Base-by-base conservation (phyloP, 2,797 vertebrate species). In the Nyctalus aviator region DNA sequence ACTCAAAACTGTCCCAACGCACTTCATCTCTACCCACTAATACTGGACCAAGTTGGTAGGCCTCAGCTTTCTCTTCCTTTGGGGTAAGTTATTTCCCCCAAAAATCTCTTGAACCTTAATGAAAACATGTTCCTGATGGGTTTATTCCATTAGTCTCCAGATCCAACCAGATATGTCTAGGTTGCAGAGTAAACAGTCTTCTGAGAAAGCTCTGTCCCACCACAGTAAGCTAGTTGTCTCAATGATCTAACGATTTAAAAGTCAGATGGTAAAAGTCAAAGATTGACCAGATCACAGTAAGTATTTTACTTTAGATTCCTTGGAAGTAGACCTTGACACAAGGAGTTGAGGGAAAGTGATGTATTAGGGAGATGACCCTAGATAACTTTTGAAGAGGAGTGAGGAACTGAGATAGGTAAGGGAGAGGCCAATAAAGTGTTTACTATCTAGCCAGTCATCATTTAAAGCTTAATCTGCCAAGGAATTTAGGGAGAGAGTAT, bases 1-100 rank as follows among this genome's bases (percentile, higher is more conserved):
- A 15, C 57, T 96, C 68, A 66, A 23, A 73, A 62, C 75, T 69
- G 46, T 37, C 37, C 57, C 32, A 71, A 30, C 17, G 23, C 23
- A 41, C 48, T 73, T 66, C 8, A 25, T 94, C 5, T 64, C 72
- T 25, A 86, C 10, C 71, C 18, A 86, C 13, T 23, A 78, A 57
- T 23, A 35, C 46, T 27, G 46, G n/a, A 66, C 18, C 6, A 71
- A 23, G 6, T 66, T 88, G 37, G 6, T 79, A 84, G 75, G 15
- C 62, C 50, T 95, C 81, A 78, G 21, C 18, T 83, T 25, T 84
- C 72, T 89, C 66, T 77, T 90, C 44, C 84, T 57, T 46, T 66
- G 81, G 9, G 30, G 9, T 59, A 81, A 86, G 48, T 79, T 88
- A 87, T 89, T 95, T 93, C 35, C n/a, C n/a, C 41, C 25, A 89